phyloP scores from a whole-genome alignment of 1,140 invertebrate species.

The Pectinophora gossypiella region DNA sequence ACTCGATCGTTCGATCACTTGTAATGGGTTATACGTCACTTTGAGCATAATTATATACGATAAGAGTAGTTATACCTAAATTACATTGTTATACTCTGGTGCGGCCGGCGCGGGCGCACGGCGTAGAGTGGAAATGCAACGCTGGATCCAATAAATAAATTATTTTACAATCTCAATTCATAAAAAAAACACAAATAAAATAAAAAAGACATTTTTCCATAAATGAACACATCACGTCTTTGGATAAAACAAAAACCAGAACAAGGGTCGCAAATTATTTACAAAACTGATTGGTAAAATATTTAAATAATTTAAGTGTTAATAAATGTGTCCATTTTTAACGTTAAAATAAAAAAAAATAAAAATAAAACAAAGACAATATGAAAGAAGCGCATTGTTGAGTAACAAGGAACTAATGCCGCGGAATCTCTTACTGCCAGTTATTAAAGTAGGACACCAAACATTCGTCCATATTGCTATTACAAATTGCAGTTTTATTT shows the following conservation, averaged over 20 bases:
- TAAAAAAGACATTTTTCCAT: slow-evolving; percentile 38
- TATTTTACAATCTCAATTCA: slow-evolving; percentile 53
- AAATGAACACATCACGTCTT: slow-evolving; percentile 73
- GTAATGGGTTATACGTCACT: slow-evolving; percentile 49
- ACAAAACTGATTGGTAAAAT: slow-evolving; percentile 25
- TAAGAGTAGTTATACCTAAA: slow-evolving; percentile 4
- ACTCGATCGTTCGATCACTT: slow-evolving; percentile 56
- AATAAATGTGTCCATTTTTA: slow-evolving; percentile 35
- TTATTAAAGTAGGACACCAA: too few relatives aligned
- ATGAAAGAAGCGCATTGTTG: neutral
- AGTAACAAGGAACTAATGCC: too few relatives aligned
- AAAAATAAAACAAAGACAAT: slow-evolving; percentile 2
- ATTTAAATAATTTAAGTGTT: too few relatives aligned
- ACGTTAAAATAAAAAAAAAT: slow-evolving; percentile 9
- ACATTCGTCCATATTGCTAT: too few relatives aligned
- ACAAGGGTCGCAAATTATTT: slow-evolving; percentile 41
- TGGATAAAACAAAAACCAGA: slow-evolving; percentile 52
- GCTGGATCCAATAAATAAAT: slow-evolving; percentile 70
- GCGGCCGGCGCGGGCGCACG: too few relatives aligned
- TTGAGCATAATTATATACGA: slow-evolving; percentile 55
- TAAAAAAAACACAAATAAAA: slow-evolving; percentile 46
- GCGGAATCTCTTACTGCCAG: too few relatives aligned
- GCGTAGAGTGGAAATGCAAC: slow-evolving; percentile 64
- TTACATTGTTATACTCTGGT: too few relatives aligned
- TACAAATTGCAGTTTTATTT: too few relatives aligned